phyloP scores from a whole-genome alignment of 2,113 vertebrate genomes.

The Corythoichthys intestinalis region DNA sequence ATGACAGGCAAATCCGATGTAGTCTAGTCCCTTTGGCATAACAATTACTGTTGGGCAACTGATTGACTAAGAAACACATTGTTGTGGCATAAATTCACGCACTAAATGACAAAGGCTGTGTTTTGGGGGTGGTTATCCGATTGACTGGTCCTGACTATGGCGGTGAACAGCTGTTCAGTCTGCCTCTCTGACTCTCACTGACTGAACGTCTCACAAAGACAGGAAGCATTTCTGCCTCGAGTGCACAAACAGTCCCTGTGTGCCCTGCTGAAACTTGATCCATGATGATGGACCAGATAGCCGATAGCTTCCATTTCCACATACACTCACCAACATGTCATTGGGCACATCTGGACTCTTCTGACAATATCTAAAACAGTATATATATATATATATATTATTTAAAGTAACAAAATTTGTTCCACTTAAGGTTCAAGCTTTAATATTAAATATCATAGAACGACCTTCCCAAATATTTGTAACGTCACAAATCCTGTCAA shows the following conservation, averaged over 20 bases:
- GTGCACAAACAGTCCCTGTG: constrained; percentile 5
- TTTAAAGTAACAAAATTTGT: not conserved
- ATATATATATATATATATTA: not conserved
- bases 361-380: not conserved
- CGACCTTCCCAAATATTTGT: not conserved
- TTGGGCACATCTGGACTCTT: not conserved
- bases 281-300: constrained; percentile 3
- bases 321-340: not conserved
- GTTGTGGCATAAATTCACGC: not conserved
- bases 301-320: not conserved
- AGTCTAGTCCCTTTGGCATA: not conserved
- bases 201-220: constrained; percentile 5
- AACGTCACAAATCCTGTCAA: not conserved
- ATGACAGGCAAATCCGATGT: not conserved
- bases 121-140: not conserved
- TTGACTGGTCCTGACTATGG: not conserved
- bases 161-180: not conserved
- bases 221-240: constrained; percentile 6
- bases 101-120: not conserved
- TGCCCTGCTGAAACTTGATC: constrained; percentile 7
- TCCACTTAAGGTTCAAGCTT: not conserved
- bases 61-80: not conserved
- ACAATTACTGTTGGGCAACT: not conserved
- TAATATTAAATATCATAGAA: not conserved
- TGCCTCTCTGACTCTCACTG: not conserved